Evolutionary conservation across 2,113 vertebrate genomes (phyloP).

Genomic region (Camelus bactrianus): DNA sequence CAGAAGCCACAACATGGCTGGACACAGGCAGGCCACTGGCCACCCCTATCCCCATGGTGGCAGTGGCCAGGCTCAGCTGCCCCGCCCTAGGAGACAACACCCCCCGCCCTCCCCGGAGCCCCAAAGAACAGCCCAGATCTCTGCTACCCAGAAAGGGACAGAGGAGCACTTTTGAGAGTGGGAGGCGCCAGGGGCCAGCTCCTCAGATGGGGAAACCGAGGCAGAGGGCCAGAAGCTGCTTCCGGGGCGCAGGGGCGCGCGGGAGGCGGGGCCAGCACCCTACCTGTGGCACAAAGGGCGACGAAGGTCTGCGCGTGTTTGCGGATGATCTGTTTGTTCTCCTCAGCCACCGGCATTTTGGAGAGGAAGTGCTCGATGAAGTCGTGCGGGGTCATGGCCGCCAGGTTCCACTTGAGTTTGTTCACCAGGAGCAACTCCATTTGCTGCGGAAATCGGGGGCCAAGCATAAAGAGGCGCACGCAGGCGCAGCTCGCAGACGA

Average conservation of each 20-base stretch:
- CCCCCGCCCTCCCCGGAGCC: not conserved
- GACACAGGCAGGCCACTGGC: not conserved
- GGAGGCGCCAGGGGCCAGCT: conserved; percentile 73
- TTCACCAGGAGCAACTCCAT: conserved; percentile 98
- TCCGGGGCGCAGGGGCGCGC: conserved; percentile 60
- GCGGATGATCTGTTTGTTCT: conserved; percentile 96
- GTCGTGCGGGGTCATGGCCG: conserved; percentile 97
- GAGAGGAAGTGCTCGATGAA: conserved; percentile 99
- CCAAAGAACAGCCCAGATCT: not conserved
- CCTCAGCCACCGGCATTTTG: conserved; percentile 95
- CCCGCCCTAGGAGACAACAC: not conserved
- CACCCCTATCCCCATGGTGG: not conserved
- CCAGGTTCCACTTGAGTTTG: conserved; percentile 99
- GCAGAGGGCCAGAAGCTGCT: not conserved
- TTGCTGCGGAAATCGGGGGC: conserved; percentile 89
- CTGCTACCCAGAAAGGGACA: not conserved
- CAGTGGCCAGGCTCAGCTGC: not conserved
- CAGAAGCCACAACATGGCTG: too few relatives aligned
- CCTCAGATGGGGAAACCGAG: conserved; percentile 9
- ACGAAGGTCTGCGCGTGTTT: conserved; percentile 99
- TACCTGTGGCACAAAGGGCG: conserved; percentile 98
- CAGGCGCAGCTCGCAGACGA: too few relatives aligned
- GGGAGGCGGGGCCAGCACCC: conserved; percentile 68
- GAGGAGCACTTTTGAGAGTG: conserved; percentile 53
- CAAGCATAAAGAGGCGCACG: not conserved